These are phyloP conservation scores for Sebastes oblongus DNA, from an alignment of 2,797 vertebrate genomes.

Conservation along the genomic window DNA sequence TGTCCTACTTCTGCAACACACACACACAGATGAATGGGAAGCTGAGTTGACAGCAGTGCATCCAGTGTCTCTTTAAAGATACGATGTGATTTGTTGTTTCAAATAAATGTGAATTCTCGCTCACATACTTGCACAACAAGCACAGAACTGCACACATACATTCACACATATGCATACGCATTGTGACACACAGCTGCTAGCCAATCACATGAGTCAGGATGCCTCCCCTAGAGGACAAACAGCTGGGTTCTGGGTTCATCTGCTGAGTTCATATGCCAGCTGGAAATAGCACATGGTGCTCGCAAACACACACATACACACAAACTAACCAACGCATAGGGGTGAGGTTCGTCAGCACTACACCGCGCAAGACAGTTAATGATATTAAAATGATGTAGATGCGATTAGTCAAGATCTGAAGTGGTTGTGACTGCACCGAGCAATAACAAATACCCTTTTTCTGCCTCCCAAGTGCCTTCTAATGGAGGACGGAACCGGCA, in stretches of 20 bases:
- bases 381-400: conserved; percentile 8
- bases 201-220: conserved; percentile 59
- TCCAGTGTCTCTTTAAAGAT: neutral
- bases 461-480: neutral
- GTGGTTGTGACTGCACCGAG: neutral
- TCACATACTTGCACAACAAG: no score
- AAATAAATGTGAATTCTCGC: neutral
- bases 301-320: conserved; percentile 18
- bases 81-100: neutral
- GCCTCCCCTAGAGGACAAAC: conserved; percentile 57
- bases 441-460: neutral
- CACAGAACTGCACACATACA: neutral
- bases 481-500: no score
- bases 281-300: conserved; percentile 60
- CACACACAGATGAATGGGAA: neutral
- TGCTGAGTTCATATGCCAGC: conserved; percentile 63
- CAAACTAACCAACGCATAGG: neutral
- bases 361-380: neutral
- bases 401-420: neutral
- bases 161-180: neutral
- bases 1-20: conserved; percentile 41
- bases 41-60: neutral
- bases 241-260: conserved; percentile 73
- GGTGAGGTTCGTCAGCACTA: conserved; percentile 7
- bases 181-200: conserved; percentile 60